phyloP scores from a whole-genome alignment of 1,140 invertebrate species.

The Bombus balteatus region DNA sequence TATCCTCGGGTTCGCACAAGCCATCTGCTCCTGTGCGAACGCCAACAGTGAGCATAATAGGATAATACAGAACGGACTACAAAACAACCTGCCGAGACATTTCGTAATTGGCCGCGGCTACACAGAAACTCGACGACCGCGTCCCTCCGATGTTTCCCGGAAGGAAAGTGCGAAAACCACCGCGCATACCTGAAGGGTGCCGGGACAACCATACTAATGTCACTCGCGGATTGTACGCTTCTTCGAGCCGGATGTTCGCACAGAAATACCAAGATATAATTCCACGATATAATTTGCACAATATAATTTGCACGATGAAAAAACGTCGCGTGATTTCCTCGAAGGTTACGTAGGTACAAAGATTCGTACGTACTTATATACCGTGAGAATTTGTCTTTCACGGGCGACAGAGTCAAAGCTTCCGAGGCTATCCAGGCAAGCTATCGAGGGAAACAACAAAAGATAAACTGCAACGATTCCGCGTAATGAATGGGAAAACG shows the following conservation, averaged over 20 bases:
- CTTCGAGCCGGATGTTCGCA: slow-evolving; percentile 38
- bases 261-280: slow-evolving; percentile 40
- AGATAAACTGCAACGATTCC: neutral
- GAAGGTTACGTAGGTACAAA: too few species aligned
- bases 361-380: neutral
- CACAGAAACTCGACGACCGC: neutral
- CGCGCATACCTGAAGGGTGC: slow-evolving; percentile 28
- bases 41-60: slow-evolving; percentile 72
- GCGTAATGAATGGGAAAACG: slow-evolving; percentile 14
- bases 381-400: neutral
- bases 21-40: slow-evolving; percentile 50
- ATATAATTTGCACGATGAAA: slow-evolving; percentile 43
- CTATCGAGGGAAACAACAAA: neutral
- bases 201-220: slow-evolving; percentile 33
- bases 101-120: slow-evolving; percentile 77
- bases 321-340: slow-evolving; percentile 10
- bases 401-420: too few species aligned
- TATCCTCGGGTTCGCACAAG: slow-evolving; percentile 67
- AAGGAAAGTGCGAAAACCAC: slow-evolving; percentile 48
- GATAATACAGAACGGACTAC: slow-evolving; percentile 70
- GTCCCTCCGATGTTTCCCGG: neutral
- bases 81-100: slow-evolving; percentile 67
- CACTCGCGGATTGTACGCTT: slow-evolving; percentile 29
- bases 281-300: slow-evolving; percentile 34
- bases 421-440: neutral